These are phyloP conservation scores for Valencia hispanica DNA, from an alignment of 2,797 vertebrate genomes.

Conservation along the genomic window DNA sequence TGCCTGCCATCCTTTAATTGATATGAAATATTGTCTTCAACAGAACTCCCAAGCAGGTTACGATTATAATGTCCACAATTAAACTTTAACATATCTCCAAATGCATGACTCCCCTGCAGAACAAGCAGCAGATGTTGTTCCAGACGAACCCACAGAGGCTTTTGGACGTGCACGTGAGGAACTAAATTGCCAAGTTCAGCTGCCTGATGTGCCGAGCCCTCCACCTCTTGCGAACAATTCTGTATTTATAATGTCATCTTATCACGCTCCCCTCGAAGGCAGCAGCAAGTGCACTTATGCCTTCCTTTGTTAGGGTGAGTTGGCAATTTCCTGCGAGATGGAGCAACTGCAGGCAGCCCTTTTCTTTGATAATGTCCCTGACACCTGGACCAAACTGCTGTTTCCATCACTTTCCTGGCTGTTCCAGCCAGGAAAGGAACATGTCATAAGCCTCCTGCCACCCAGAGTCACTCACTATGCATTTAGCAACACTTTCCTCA, in stretches of 20 bases:
- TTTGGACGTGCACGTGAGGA: conserved; percentile 49
- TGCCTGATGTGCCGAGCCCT: conserved; percentile 83
- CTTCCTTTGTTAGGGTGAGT: conserved; percentile 99
- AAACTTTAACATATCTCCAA: conserved; percentile 30
- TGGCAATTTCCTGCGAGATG: conserved; percentile 96
- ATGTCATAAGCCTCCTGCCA: conserved; percentile 77
- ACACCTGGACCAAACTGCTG: conserved; percentile 90
- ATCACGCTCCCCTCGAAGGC: conserved; percentile 91
- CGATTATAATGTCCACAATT: conserved; percentile 22
- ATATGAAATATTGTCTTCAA: conserved; percentile 14
- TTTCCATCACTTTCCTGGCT: conserved; percentile 88
- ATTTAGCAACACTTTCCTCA: conserved; percentile 74
- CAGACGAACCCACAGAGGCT: conserved; percentile 49
- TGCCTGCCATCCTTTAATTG: conserved; percentile 1
- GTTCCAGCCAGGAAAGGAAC: conserved; percentile 78
- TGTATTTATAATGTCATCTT: conserved; percentile 95
- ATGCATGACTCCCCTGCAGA: conserved; percentile 17
- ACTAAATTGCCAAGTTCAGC: conserved; percentile 79
- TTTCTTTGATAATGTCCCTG: conserved; percentile 94
- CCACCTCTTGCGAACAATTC: conserved; percentile 80
- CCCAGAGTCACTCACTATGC: conserved; percentile 69
- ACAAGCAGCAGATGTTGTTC: conserved; percentile 57
- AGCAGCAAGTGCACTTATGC: conserved; percentile 93
- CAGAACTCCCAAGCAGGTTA: conserved; percentile 5
- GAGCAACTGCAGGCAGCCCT: conserved; percentile 92